Conservation (phyloP, 2,888 invertebrate genomes). For the Camponotus fellah region DNA sequence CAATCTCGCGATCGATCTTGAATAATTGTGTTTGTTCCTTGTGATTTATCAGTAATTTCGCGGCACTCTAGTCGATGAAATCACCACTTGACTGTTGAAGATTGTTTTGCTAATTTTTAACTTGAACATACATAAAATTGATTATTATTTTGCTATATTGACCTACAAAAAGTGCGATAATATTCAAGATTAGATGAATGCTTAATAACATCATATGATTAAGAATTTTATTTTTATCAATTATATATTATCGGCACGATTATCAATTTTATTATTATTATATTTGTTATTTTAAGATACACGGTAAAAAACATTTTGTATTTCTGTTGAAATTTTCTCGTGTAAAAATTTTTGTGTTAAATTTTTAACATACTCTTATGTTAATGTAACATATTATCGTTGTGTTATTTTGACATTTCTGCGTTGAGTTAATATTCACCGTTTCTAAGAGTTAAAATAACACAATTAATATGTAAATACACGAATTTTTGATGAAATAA, state of each 20-base stretch:
- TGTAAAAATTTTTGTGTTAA: too few species aligned
- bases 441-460: too few species aligned
- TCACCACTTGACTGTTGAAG: not conserved
- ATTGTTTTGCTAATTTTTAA: not conserved
- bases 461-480: too few species aligned
- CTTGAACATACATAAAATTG: not conserved
- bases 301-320: too few species aligned
- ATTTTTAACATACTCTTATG: too few species aligned
- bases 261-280: not conserved
- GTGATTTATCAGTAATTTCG: not conserved
- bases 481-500: too few species aligned
- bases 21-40: not conserved
- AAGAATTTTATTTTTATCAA: too few species aligned
- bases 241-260: too few species aligned
- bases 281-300: not conserved
- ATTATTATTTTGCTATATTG: not conserved
- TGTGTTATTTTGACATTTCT: too few species aligned
- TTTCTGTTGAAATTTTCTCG: too few species aligned
- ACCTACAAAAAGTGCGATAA: not conserved
- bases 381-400: too few species aligned
- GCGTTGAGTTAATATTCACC: too few species aligned
- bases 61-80: not conserved
- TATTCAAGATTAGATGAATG: conserved; percentile 3
- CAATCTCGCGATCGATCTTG: not conserved
- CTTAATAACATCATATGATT: not conserved